A percentile compares a stretch with the other conserved stretches of the same genome.
Evolutionary conservation across 2,888 invertebrate genomes (phyloP).

Genomic region (Rhingia rostrata): DNA sequence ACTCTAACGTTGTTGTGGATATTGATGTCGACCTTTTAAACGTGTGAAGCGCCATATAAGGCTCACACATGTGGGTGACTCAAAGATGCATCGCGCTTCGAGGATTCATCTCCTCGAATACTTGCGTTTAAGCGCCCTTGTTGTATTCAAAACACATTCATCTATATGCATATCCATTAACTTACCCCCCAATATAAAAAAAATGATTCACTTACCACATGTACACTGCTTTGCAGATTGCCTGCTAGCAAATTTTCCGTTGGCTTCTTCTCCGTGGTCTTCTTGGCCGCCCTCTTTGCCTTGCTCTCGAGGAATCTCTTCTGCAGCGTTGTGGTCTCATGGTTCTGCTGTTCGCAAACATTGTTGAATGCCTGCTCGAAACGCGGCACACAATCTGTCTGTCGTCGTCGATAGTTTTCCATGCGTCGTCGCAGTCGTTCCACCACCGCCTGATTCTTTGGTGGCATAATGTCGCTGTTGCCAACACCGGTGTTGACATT

Average conservation of each 20-base stretch:
- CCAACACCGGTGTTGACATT: conserved; percentile 61
- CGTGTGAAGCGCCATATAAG: too few relatives aligned
- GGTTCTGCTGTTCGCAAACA: conserved; percentile 94
- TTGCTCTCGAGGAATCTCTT: conserved; percentile 96
- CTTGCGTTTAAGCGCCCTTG: too few relatives aligned
- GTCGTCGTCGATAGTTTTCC: conserved; percentile 93
- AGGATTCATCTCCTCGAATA: too few relatives aligned
- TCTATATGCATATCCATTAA: too few relatives aligned
- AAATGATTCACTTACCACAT: conserved; percentile 86
- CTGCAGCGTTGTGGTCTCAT: conserved; percentile 93
- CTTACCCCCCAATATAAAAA: neutral
- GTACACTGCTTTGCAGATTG: conserved; percentile 88
- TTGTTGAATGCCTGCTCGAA: conserved; percentile 94
- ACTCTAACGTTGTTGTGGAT: too few relatives aligned
- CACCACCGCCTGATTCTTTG: conserved; percentile 93
- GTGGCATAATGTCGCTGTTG: conserved; percentile 86
- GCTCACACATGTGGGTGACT: too few relatives aligned
- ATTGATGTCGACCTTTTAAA: too few relatives aligned
- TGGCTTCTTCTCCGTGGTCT: conserved; percentile 88
- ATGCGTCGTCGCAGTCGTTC: conserved; percentile 93
- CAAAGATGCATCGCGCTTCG: too few relatives aligned
- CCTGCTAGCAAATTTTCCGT: conserved; percentile 82
- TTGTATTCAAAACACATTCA: too few relatives aligned
- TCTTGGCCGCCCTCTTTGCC: conserved; percentile 93
- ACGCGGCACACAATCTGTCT: conserved; percentile 92